Base-by-base conservation (phyloP, 2,797 vertebrate genomes). In the Trachops cirrhosus region DNA sequence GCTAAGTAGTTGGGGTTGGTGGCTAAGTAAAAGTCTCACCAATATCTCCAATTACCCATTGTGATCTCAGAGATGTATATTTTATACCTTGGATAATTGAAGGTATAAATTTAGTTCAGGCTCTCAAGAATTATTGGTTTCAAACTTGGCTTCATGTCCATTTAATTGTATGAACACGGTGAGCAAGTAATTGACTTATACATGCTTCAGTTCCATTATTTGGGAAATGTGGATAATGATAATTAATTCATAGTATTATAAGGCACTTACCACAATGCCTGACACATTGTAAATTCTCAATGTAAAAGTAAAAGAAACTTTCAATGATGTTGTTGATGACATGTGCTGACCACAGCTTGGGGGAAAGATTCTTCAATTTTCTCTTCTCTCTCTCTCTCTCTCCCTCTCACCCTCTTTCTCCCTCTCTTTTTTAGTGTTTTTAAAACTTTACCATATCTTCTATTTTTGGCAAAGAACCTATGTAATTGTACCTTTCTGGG, bases 401-500 rank as follows among this genome's bases (percentile, higher is more conserved):
- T 21, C 93, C 74, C 6, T n/a, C 9, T 62, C 6, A 24, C 14
- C 14, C 74, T 74, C 11, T 5, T 4, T 59, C 34, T 34, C 39
- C 21, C 29, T 15, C 59, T 62, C 34, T 82, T 74, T 87, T 78
- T 48, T 32, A 46, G 26, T 67, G 75, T 86, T 93, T 50, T 54
- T 24, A 71, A 57, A 48, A 68, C 54, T 71, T 89, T 88, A 94
- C 78, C 1, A 46, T 92, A 19, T 34, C 86, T 95, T 96, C 96
- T 83, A 79, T 97, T 97, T 88, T 50, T 94, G 22, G 5, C 15
- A 37, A 89, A 91, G 62, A 82, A 52, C 41, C 54, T 94, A 70
- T 82, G 22, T 94, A 97, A 96, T 95, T 96, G 68, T 79, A 96
- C 10, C 52, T 96, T 96, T 97, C 78, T 62, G 79, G 54, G 86